Evolutionary conservation across 2,113 vertebrate species (phyloP).

Genomic region (Hirundichthys speculiger): DNA sequence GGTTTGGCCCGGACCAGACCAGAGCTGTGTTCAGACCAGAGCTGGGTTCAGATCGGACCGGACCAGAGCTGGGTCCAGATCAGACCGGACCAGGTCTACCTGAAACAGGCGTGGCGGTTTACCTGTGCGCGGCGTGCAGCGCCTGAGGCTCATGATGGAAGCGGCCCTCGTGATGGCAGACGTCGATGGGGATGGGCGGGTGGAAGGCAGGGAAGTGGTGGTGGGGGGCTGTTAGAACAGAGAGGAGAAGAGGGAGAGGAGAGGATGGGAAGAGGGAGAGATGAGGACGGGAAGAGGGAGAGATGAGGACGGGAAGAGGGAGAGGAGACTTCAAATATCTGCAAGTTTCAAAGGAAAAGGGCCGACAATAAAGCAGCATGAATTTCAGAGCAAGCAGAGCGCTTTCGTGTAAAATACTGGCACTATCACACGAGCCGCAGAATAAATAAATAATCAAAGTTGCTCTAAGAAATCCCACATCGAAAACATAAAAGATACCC

Average conservation of each 20-base stretch:
- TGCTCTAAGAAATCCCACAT: conserved; percentile 90
- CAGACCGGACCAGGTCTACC: no score
- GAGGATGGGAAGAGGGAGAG: conserved; percentile 6
- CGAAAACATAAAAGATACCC: conserved; percentile 94
- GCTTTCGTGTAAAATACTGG: conserved; percentile 83
- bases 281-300: conserved; percentile 4
- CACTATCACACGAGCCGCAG: conserved; percentile 87
- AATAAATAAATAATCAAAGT: conserved; percentile 99
- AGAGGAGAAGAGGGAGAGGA: conserved; percentile 39
- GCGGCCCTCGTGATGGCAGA: conserved; percentile 94
- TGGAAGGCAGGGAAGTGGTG: conserved; percentile 94
- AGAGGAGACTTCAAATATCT: conserved; percentile 54
- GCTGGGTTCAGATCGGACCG: no score
- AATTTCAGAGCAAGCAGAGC: conserved; percentile 86
- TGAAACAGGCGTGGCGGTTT: conserved; percentile 65
- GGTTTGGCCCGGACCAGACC: no score
- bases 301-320: conserved; percentile 4
- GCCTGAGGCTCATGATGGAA: conserved; percentile 95
- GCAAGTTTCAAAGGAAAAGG: conserved; percentile 68
- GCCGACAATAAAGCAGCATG: conserved; percentile 84
- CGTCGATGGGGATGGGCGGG: conserved; percentile 93
- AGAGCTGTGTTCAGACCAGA: no score
- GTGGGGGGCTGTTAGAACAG: conserved; percentile 83
- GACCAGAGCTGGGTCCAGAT: conserved; percentile 15
- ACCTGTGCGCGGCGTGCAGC: conserved; percentile 92